These are phyloP conservation scores for Acronicta leporina DNA, from an alignment of 2,888 invertebrate genomes.

Conservation along the genomic window DNA sequence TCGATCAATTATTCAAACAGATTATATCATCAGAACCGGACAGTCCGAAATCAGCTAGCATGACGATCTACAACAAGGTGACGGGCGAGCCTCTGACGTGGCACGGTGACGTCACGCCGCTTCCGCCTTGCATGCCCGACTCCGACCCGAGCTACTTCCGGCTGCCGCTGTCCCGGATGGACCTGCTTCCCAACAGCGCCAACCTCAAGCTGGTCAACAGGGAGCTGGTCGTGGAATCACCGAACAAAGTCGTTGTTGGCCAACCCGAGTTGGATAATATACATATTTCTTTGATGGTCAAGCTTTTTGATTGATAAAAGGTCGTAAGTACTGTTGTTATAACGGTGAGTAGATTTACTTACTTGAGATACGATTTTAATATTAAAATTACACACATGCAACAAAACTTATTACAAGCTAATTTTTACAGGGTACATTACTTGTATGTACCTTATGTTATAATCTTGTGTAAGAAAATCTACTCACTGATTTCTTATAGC, in stretches of 20 bases:
- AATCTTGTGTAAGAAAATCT: too few species aligned
- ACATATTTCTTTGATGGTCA: slow-evolving; percentile 68
- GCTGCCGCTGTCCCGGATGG: slow-evolving; percentile 66
- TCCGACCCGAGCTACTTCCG: slow-evolving; percentile 60
- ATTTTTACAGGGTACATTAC: too few species aligned
- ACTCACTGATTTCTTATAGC: too few species aligned
- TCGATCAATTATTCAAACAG: slow-evolving; percentile 57
- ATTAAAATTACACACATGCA: too few species aligned
- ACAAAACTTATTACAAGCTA: too few species aligned
- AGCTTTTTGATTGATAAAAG: slow-evolving; percentile 52
- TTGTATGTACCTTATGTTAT: too few species aligned
- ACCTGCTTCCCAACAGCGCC: slow-evolving; percentile 74
- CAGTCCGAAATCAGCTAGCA: slow-evolving; percentile 58
- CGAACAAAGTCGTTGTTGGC: slow-evolving; percentile 68
- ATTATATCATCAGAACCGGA: slow-evolving; percentile 60
- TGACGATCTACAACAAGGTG: slow-evolving; percentile 77
- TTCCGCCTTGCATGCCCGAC: slow-evolving; percentile 65
- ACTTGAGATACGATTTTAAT: too few species aligned
- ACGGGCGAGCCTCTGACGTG: slow-evolving; percentile 75
- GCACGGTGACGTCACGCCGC: slow-evolving; percentile 65
- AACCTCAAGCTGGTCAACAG: slow-evolving; percentile 68
- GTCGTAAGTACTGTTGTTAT: too few species aligned
- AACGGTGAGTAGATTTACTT: too few species aligned
- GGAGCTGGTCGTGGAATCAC: slow-evolving; percentile 65
- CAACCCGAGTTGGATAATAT: slow-evolving; percentile 69